Conservation (phyloP, 2,797 vertebrate genomes). For the Macropodus opercularis region DNA sequence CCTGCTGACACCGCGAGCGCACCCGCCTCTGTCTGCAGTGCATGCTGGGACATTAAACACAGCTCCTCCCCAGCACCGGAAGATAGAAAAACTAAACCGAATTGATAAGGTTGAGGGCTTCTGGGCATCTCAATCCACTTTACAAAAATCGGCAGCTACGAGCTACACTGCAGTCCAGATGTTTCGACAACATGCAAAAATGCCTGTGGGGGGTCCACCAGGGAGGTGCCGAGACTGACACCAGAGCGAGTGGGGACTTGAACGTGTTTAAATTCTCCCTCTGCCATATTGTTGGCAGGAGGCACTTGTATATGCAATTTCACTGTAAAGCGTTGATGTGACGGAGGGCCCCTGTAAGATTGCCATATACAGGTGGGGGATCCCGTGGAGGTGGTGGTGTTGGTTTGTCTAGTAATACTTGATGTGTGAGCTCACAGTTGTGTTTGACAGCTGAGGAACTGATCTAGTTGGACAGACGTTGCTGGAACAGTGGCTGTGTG, state of each 20-base stretch:
- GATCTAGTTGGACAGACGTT: slow-evolving; percentile 32
- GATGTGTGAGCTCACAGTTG: slow-evolving; percentile 77
- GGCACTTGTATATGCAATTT: slow-evolving; percentile 82
- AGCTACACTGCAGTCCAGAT: slow-evolving; percentile 70
- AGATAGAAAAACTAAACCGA: too few relatives aligned
- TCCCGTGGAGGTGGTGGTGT: slow-evolving; percentile 66
- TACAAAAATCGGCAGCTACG: slow-evolving; percentile 78
- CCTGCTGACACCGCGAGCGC: slow-evolving; percentile 63
- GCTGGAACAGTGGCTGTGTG: slow-evolving; percentile 32
- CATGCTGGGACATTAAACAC: slow-evolving; percentile 75
- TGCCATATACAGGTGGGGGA: slow-evolving; percentile 63
- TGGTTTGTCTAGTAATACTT: slow-evolving; percentile 66
- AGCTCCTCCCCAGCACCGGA: slow-evolving; percentile 63
- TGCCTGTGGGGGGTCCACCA: slow-evolving; percentile 51
- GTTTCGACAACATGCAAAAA: slow-evolving; percentile 73
- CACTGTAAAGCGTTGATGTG: slow-evolving; percentile 70
- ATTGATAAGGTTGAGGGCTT: slow-evolving; percentile 57
- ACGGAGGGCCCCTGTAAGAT: slow-evolving; percentile 63
- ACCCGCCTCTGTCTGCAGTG: slow-evolving; percentile 70
- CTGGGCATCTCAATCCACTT: slow-evolving; percentile 56
- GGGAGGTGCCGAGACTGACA: slow-evolving; percentile 53
- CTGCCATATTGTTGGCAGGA: slow-evolving; percentile 52
- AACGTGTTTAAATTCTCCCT: slow-evolving; percentile 55
- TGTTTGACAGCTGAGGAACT: slow-evolving; percentile 38
- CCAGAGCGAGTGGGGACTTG: slow-evolving; percentile 15